phyloP scores from a whole-genome alignment of 2,113 vertebrate genomes.

The Seriola dumerili region DNA sequence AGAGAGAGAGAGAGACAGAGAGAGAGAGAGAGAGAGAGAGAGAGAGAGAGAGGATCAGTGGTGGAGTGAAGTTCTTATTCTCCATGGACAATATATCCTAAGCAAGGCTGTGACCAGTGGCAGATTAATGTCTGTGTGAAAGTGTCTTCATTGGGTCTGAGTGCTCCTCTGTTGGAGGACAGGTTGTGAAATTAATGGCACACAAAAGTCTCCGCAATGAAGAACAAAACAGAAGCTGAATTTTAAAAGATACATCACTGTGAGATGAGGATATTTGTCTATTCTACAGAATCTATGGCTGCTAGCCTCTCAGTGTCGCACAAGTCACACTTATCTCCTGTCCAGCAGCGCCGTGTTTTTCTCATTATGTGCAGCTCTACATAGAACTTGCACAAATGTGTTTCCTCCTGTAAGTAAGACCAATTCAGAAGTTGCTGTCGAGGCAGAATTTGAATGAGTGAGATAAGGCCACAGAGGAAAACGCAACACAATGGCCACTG shows the following conservation, averaged over 20 bases:
- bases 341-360: constrained; percentile 48
- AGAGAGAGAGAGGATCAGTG: constrained; percentile 11
- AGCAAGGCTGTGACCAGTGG: constrained; percentile 41
- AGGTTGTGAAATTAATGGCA: constrained; percentile 27
- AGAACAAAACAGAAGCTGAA: constrained; percentile 15
- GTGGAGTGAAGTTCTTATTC: constrained; percentile 32
- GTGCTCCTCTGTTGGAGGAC: constrained; percentile 36
- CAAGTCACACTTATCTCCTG: constrained; percentile 58
- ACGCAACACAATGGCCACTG: constrained; percentile 71
- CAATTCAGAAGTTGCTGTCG: constrained; percentile 76
- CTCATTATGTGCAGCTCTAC: constrained; percentile 64
- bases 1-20: not conserved
- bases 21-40: not conserved
- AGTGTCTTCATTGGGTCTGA: constrained; percentile 47
- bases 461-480: constrained; percentile 75
- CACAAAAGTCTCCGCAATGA: not conserved
- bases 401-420: constrained; percentile 59
- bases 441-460: constrained; percentile 79
- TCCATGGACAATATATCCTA: constrained; percentile 27
- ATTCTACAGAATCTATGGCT: constrained; percentile 24
- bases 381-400: constrained; percentile 59
- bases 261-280: constrained; percentile 30
- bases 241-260: not conserved
- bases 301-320: not conserved
- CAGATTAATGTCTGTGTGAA: constrained; percentile 56